These are phyloP conservation scores for Anoplolepis gracilipes DNA, from an alignment of 1,140 invertebrate genomes.

Conservation along the genomic window DNA sequence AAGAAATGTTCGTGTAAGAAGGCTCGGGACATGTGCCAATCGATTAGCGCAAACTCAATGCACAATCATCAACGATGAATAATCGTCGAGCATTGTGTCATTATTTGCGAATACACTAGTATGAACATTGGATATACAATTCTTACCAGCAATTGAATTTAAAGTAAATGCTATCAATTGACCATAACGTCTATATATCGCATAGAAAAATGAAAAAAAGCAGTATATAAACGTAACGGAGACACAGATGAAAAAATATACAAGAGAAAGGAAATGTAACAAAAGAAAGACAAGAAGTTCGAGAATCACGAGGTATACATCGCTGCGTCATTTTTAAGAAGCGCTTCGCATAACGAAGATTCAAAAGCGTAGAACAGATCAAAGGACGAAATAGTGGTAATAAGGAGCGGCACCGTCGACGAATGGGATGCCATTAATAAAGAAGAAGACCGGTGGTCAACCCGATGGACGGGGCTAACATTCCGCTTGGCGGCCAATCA, in stretches of 20 bases:
- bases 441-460: constrained; percentile 38
- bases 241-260: neutral
- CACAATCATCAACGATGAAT: constrained; percentile 34
- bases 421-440: constrained; percentile 40
- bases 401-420: constrained; percentile 22
- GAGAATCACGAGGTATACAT: neutral
- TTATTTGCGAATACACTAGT: constrained; percentile 15
- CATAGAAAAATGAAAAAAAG: neutral
- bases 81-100: constrained; percentile 29
- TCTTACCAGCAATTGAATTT: constrained; percentile 39
- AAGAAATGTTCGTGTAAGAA: constrained; percentile 15
- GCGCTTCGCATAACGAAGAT: neutral
- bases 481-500: constrained; percentile 22
- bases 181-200: constrained; percentile 4
- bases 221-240: neutral
- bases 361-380: constrained; percentile 23
- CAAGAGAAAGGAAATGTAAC: neutral
- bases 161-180: constrained; percentile 27
- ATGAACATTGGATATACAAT: neutral
- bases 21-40: constrained; percentile 34
- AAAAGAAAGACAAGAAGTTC: neutral
- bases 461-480: constrained; percentile 24
- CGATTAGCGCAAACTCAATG: constrained; percentile 36
- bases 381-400: constrained; percentile 16
- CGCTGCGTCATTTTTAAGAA: constrained; percentile 9